Evolutionary conservation across 2,888 invertebrate species (phyloP).

Genomic region (Leptinotarsa haldemani): DNA sequence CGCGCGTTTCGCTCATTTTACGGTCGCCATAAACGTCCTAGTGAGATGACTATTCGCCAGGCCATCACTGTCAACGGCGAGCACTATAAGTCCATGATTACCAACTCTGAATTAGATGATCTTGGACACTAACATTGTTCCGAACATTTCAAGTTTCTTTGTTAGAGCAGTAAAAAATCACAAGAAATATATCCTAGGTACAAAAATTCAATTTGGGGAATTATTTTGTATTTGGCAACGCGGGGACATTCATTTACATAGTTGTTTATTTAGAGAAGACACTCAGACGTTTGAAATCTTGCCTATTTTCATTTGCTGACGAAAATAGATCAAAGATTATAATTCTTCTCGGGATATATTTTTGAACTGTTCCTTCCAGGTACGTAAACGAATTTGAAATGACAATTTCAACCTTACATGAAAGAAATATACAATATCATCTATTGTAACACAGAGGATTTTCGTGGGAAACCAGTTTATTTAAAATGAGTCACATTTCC

Average conservation of each 20-base stretch:
- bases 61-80: too few relatives aligned
- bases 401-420: too few relatives aligned
- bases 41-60: too few relatives aligned
- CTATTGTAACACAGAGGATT: too few relatives aligned
- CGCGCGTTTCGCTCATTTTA: too few relatives aligned
- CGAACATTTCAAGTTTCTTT: too few relatives aligned
- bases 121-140: too few relatives aligned
- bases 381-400: not conserved
- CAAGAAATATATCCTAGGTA: not conserved
- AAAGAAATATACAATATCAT: too few relatives aligned
- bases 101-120: too few relatives aligned
- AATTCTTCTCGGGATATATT: slow-evolving; percentile 9
- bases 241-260: slow-evolving; percentile 3
- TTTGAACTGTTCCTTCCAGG: not conserved
- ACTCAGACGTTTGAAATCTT: slow-evolving; percentile 6
- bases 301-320: slow-evolving; percentile 1
- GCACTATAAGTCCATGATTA: too few relatives aligned
- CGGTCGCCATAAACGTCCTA: too few relatives aligned
- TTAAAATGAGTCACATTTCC: not conserved
- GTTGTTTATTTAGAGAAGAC: slow-evolving; percentile 12
- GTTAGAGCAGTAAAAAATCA: too few relatives aligned
- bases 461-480: not conserved
- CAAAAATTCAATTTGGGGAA: not conserved
- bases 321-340: not conserved
- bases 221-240: slow-evolving; percentile 5